A percentile compares a stretch with the other conserved stretches of the same genome.
These are phyloP conservation scores for Anodontia alba DNA, from an alignment of 2,888 invertebrate species.

Conservation along the genomic window DNA sequence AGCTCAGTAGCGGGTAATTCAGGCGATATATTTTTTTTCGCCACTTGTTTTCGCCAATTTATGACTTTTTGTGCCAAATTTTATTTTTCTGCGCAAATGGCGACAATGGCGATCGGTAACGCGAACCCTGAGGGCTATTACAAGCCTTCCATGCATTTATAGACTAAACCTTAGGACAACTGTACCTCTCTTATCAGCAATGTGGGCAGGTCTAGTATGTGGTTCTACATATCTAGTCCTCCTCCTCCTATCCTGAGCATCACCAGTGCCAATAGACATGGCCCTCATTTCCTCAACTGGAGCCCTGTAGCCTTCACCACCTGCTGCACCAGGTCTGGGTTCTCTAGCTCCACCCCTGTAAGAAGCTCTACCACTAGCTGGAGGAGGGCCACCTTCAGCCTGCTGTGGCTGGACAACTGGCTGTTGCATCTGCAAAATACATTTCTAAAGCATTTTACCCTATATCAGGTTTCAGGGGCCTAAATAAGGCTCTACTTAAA, in stretches of 20 bases:
- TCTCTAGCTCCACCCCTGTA: slow-evolving; percentile 77
- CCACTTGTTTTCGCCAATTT: too few relatives aligned
- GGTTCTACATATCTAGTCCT: slow-evolving; percentile 60
- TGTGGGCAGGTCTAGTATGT: slow-evolving; percentile 71
- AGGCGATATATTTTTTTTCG: too few relatives aligned
- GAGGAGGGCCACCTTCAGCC: slow-evolving; percentile 63
- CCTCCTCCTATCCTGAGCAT: slow-evolving; percentile 40
- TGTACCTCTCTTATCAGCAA: slow-evolving; percentile 70
- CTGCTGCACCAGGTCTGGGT: slow-evolving; percentile 69
- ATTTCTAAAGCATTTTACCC: too few relatives aligned
- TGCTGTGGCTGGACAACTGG: neutral
- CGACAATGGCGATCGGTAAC: too few relatives aligned
- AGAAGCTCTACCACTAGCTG: slow-evolving; percentile 76
- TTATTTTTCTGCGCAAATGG: too few relatives aligned
- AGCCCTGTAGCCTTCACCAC: slow-evolving; percentile 57
- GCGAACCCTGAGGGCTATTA: too few relatives aligned
- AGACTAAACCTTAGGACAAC: too few relatives aligned
- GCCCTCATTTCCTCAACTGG: slow-evolving; percentile 67
- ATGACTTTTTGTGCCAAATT: too few relatives aligned
- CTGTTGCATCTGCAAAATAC: slow-evolving; percentile 37
- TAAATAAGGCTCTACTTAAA: too few relatives aligned
- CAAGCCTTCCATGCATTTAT: too few relatives aligned
- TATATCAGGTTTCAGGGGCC: too few relatives aligned
- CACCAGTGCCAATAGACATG: slow-evolving; percentile 65
- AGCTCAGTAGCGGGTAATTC: too few relatives aligned